Conservation (phyloP, 2,113 vertebrate genomes). For the Ranitomeya imitator region DNA sequence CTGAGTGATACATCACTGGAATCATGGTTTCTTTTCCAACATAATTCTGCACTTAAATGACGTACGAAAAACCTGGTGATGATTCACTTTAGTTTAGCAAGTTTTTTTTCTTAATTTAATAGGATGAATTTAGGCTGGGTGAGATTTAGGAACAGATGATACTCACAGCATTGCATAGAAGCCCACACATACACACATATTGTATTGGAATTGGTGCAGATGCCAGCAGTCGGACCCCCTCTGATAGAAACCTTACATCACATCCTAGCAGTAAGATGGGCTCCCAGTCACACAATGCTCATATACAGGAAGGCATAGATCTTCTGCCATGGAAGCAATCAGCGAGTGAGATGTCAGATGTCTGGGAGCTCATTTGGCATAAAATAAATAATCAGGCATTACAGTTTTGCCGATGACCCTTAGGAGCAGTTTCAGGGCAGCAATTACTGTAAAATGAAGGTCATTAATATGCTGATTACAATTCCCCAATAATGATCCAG, state of each 20-base stretch:
- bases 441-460: conserved; percentile 52
- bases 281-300: background rate
- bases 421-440: conserved; percentile 36
- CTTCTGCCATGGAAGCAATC: background rate
- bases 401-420: conserved; percentile 30
- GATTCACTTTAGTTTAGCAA: too few species aligned
- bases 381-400: conserved; percentile 31
- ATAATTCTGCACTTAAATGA: too few species aligned
- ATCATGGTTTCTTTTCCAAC: too few species aligned
- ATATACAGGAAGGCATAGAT: background rate
- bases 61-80: too few species aligned
- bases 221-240: background rate
- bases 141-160: too few species aligned
- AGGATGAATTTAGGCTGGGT: too few species aligned
- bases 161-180: too few species aligned
- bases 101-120: too few species aligned
- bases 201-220: too few species aligned
- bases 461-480: conserved; percentile 54
- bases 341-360: background rate
- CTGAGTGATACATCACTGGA: too few species aligned
- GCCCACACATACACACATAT: too few species aligned
- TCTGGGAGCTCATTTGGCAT: conserved; percentile 11
- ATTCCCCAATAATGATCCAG: conserved; percentile 67
- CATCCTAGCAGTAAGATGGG: background rate
- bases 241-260: background rate